Evolutionary conservation across 1,140 invertebrate genomes (phyloP), one percentile per base, ranked within the genome.

Genomic region (Acarapis woodi): DNA sequence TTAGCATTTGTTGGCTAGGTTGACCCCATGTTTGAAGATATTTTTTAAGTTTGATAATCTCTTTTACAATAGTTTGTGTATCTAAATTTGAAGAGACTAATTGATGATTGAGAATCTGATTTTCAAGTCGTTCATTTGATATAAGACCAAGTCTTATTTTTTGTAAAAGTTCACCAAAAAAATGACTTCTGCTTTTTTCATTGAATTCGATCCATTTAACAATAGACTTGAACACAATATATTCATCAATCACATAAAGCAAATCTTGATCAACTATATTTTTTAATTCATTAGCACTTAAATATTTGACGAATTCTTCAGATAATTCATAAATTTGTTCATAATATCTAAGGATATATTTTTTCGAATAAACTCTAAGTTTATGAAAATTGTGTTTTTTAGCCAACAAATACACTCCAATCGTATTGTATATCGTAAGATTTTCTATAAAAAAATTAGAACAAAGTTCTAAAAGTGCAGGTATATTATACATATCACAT

Each of bases 401-500:
- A 4, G 34, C 21, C 16, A 35, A 35, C 15, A 25, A 24, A 25
- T 24, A 20, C 23, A 35, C 25, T 2, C 34, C 34, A 16, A 35
- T 25, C 12, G 21, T 24, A 35, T 35, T 35, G 4, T 4, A 4
- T n/a, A 23, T 21, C n/a, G 23, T 25, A 12, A 35, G 12, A 12
- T 14, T 9, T 6, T 21, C 10, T 24, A 14, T 16, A n/a, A 23
- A 18, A 15, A 35, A 35, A n/a, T 3, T 16, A 12, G 23, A 24
- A n/a, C 21, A 10, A 9, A 24, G 15, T 35, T 35, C 12, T 9
- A 35, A 9, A 9, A 35, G 15, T 24, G 15, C 34, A 16, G 15
- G 12, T 16, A 35, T 35, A 18, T 35, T 25, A 20, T 35, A 35
- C 34, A 24, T 35, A 35, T 35, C 34, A 16, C 21, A n/a, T 3